Percentiles rank a stretch among this genome's conserved stretches.
Conservation (phyloP, 2,113 vertebrate genomes). For the Mungos mungo region DNA sequence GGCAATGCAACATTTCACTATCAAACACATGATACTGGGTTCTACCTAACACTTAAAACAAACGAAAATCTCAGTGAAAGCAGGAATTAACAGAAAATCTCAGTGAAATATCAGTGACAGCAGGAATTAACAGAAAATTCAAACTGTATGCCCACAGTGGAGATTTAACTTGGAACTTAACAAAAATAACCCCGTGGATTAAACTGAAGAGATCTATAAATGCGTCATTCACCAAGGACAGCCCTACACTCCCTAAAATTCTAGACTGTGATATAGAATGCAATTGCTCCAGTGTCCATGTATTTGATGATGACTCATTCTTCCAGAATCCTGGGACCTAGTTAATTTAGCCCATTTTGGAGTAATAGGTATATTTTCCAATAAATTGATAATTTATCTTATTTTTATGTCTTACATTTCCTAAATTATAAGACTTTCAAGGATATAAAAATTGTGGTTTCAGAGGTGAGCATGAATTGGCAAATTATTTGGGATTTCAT, state of each 20-base stretch:
- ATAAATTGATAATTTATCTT: neutral
- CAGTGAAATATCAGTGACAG: too few relatives aligned
- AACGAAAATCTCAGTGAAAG: neutral
- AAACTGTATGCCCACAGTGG: neutral
- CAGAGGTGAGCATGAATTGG: neutral
- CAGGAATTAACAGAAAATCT: neutral
- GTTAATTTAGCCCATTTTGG: neutral
- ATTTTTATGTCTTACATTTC: neutral
- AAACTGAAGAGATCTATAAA: neutral
- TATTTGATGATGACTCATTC: neutral
- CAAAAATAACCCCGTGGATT: neutral
- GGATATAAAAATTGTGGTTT: neutral
- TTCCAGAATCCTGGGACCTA: neutral
- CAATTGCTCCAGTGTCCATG: neutral
- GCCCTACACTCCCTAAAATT: neutral
- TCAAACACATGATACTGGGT: neutral
- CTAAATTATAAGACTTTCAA: neutral
- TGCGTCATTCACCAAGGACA: neutral
- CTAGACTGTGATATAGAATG: neutral
- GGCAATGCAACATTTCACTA: neutral
- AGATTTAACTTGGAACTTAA: neutral
- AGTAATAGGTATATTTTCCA: neutral
- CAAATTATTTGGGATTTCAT: constrained; percentile 7
- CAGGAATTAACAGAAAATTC: neutral
- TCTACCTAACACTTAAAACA: neutral